These are phyloP conservation scores for Prunella fulvescens DNA, from an alignment of 2,113 vertebrate genomes.

Conservation along the genomic window DNA sequence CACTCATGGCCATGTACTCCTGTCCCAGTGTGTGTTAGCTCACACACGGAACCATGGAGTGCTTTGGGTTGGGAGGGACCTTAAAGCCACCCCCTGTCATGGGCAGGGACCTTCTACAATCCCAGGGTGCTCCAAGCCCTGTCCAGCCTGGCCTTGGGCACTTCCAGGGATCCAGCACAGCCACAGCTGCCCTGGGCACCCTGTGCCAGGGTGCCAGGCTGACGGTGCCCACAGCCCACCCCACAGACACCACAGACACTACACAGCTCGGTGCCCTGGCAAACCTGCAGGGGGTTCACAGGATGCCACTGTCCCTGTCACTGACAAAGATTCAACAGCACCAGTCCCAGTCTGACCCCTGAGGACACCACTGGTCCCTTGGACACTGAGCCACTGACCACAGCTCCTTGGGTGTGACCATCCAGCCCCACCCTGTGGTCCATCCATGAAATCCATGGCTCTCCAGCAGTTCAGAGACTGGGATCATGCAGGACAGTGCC, in stretches of 20 bases:
- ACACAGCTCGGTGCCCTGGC: neutral
- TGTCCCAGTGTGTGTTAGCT: neutral
- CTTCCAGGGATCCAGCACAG: neutral
- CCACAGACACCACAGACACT: too few relatives aligned
- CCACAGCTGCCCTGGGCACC: neutral
- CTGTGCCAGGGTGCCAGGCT: neutral
- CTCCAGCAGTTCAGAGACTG: neutral
- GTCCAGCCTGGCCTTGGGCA: fast-evolving
- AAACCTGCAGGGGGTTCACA: neutral
- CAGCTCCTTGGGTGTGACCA: too few relatives aligned
- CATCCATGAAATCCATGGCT: neutral
- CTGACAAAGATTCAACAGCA: neutral
- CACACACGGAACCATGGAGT: neutral
- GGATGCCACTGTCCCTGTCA: neutral
- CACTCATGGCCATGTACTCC: neutral
- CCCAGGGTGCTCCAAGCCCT: neutral
- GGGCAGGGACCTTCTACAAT: neutral
- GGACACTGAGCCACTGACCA: neutral
- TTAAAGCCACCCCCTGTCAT: neutral
- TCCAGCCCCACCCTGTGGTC: too few relatives aligned
- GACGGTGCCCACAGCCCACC: neutral
- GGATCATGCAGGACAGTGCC: neutral
- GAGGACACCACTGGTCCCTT: neutral
- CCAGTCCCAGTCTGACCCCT: neutral
- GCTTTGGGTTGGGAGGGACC: neutral